Base-by-base conservation (phyloP, 2,797 vertebrate species). In the Trachurus trachurus region DNA sequence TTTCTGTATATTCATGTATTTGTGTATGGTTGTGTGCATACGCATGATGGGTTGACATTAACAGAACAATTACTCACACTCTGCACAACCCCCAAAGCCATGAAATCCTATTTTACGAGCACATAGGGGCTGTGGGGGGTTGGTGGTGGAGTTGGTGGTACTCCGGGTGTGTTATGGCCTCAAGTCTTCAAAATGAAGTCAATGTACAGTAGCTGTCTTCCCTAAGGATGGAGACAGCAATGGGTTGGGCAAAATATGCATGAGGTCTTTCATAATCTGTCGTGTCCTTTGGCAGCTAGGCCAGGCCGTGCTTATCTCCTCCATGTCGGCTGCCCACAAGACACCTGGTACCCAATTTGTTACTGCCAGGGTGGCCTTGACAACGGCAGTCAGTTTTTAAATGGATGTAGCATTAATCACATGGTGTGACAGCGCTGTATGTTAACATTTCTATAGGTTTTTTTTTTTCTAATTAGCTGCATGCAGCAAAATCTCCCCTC, bases 271-370 rank as follows among this genome's bases (percentile, higher is more conserved):
- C 66, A 76, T 87, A 89, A 88, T 85, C 80, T 83, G 84, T 74
- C 45, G 29, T 83, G 85, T 91, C 87, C 87, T 86, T 82, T 89
- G 88, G 89, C 88, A 87, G 83, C 44, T 69, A 80, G 81, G 71
- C 63, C 26, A 81, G 76, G 68, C 76, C 53, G 31, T 22, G 62
- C 80, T 92, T 92, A 91, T 93, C 88, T 81, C 58, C 77, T 74
- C 52, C 52, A n/a, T 83, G 75, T 82, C 82, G 54, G 73, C 67
- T 82, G 71, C 76, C 74, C 80, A 82, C 81, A 78, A 83, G 82
- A 90, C 83, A 89, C 83, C 87, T 87, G 88, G 78, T 86, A 83
- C 64, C 85, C 81, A 82, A 90, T 92, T 89, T 87, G 79, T 88
- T 82, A 66, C 82, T 84, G 84, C 82, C 78, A 87, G 52, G 42